phyloP scores from a whole-genome alignment of 2,888 invertebrate genomes.

The Pegoplata infirma region DNA sequence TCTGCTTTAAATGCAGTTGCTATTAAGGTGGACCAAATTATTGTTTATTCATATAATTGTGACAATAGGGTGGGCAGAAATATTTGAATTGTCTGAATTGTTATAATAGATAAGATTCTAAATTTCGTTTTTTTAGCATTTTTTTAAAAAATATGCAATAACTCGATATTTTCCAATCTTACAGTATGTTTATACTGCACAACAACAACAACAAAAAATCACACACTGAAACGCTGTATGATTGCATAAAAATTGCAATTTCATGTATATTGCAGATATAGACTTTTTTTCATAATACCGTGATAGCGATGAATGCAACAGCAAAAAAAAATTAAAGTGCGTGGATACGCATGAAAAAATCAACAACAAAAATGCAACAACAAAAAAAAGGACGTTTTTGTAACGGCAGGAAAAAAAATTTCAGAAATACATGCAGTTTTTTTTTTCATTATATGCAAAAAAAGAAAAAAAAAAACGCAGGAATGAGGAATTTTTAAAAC shows the following conservation, averaged over 20 bases:
- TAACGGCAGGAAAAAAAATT: conserved; percentile 12
- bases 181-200: too few species aligned
- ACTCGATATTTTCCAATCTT: too few species aligned
- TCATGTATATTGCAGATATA: conserved; percentile 44
- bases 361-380: conserved; percentile 19
- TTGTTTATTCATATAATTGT: too few species aligned
- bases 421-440: conserved; percentile 22
- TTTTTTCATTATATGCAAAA: background rate
- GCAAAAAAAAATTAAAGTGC: conserved; percentile 48
- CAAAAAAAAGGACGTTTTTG: conserved; percentile 14
- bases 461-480: conserved; percentile 4
- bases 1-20: too few species aligned
- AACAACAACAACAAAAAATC: too few species aligned
- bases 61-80: too few species aligned
- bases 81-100: too few species aligned
- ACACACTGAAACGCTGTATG: conserved; percentile 34
- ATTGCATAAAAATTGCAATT: conserved; percentile 39
- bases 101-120: too few species aligned
- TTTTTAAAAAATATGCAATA: too few species aligned
- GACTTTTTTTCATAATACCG: conserved; percentile 49
- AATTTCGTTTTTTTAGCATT: too few species aligned
- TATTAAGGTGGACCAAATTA: too few species aligned
- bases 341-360: conserved; percentile 45
- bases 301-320: conserved; percentile 5
- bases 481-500: conserved; percentile 19